Evolutionary conservation across 2,888 invertebrate genomes (phyloP).

Genomic region (Fragum whitleyi): DNA sequence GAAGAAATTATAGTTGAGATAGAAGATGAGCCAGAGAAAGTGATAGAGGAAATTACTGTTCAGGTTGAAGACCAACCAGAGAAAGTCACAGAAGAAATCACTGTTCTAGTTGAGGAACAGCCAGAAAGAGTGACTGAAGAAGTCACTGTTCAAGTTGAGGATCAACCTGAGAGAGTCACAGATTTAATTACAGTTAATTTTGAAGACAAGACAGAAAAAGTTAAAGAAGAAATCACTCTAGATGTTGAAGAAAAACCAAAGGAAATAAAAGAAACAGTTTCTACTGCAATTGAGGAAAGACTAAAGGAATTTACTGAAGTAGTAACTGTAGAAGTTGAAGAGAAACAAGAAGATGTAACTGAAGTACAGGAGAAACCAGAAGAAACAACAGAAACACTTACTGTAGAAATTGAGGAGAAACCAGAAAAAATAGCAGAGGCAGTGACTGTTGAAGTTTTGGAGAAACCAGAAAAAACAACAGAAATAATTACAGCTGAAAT

Average conservation of each 20-base stretch:
- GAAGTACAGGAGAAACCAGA: slow-evolving; percentile 27
- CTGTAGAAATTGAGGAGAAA: slow-evolving; percentile 34
- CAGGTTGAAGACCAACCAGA: neutral
- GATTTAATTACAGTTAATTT: neutral
- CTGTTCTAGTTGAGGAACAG: neutral
- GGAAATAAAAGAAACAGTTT: too few species aligned
- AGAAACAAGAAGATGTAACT: slow-evolving; percentile 1
- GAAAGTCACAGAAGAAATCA: neutral
- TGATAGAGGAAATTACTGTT: neutral
- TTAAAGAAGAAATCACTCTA: slow-evolving; percentile 19
- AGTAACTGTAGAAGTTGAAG: neutral
- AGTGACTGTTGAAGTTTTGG: neutral
- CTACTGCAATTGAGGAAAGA: neutral
- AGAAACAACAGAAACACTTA: slow-evolving; percentile 14
- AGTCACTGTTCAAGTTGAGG: slow-evolving; percentile 25
- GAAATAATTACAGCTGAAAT: slow-evolving; percentile 31
- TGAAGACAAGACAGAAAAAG: slow-evolving; percentile 30
- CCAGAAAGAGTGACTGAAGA: slow-evolving; percentile 22
- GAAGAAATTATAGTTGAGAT: neutral
- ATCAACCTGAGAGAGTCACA: neutral
- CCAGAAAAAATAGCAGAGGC: slow-evolving; percentile 17
- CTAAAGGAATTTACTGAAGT: slow-evolving; percentile 1
- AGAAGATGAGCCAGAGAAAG: neutral
- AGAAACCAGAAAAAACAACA: neutral
- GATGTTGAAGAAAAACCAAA: slow-evolving; percentile 8